phyloP scores from a whole-genome alignment of 2,113 vertebrate species.

The Hippopotamus amphibius region DNA sequence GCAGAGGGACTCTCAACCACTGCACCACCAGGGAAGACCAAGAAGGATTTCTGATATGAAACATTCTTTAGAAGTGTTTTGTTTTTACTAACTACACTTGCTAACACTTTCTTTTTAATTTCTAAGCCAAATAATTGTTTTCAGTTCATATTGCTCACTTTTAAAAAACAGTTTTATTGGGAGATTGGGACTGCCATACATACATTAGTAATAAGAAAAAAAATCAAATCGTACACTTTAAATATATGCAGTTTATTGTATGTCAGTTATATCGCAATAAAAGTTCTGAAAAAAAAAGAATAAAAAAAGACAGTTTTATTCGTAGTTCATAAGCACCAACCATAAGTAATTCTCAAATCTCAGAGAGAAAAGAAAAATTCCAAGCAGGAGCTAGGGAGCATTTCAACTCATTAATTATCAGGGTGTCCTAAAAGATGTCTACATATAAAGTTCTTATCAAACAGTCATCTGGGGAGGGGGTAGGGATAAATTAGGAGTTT shows the following conservation, averaged over 20 bases:
- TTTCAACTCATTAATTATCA: background rate
- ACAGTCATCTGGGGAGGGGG: background rate
- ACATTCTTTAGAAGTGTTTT: background rate
- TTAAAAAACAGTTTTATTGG: background rate
- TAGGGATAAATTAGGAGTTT: background rate
- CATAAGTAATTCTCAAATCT: slow-evolving; percentile 33
- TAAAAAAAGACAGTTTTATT: background rate
- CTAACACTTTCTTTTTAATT: background rate
- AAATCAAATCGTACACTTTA: too few species aligned
- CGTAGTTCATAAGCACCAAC: background rate
- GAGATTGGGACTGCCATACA: too few species aligned
- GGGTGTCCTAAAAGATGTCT: background rate
- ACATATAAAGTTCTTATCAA: background rate
- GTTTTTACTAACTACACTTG: slow-evolving; percentile 13
- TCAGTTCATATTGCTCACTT: background rate
- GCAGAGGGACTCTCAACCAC: too few species aligned
- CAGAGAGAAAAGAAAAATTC: slow-evolving; percentile 53
- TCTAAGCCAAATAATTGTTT: background rate
- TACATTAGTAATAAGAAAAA: too few species aligned
- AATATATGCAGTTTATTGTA: too few species aligned
- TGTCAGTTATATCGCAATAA: too few species aligned
- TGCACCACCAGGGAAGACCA: too few species aligned
- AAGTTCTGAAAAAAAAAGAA: too few species aligned
- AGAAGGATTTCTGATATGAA: background rate
- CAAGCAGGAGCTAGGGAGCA: background rate